These are phyloP conservation scores for Drosophila kikkawai DNA, from an alignment of 1,140 invertebrate species.

Conservation along the genomic window DNA sequence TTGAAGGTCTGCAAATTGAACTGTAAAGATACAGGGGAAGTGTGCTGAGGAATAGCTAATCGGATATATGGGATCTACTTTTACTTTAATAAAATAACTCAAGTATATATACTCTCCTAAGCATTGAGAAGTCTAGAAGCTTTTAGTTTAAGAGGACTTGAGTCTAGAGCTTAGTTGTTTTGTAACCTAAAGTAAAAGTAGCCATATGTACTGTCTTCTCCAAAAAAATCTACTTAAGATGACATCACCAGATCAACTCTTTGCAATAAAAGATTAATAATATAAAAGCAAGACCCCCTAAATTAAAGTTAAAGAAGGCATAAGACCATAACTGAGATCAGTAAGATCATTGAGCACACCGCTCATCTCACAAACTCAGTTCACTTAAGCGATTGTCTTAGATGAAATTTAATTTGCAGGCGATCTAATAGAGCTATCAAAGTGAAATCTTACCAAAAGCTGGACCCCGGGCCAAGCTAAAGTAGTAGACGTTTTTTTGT, in stretches of 20 bases:
- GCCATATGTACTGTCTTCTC: background rate
- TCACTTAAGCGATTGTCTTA: slow-evolving; percentile 29
- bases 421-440: slow-evolving; percentile 69
- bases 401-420: slow-evolving; percentile 40
- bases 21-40: background rate
- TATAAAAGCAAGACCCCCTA: too few relatives aligned
- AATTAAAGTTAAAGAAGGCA: background rate
- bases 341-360: background rate
- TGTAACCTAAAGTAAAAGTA: background rate
- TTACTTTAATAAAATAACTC: background rate
- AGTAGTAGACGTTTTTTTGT: background rate
- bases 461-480: background rate
- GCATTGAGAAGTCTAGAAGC: background rate
- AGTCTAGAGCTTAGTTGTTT: background rate
- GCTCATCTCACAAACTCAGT: background rate
- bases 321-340: background rate
- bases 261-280: background rate
- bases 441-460: slow-evolving; percentile 30
- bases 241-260: background rate
- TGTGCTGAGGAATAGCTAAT: background rate
- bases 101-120: background rate
- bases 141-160: background rate
- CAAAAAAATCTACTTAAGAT: too few relatives aligned
- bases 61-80: background rate
- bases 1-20: slow-evolving; percentile 2